Evolutionary conservation across 1,140 invertebrate species (phyloP).

Genomic region (Atopsyche davidsoni): DNA sequence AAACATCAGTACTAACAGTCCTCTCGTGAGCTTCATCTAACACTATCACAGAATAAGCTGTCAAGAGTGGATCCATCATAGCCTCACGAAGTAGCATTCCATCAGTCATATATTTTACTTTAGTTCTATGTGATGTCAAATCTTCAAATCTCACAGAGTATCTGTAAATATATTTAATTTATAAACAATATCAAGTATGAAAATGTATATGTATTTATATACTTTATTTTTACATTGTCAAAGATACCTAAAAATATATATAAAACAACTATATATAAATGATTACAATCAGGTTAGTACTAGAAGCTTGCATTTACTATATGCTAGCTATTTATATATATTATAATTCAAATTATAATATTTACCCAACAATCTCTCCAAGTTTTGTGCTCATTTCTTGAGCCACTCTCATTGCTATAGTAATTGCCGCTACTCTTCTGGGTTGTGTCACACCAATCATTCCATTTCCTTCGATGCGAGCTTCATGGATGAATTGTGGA

Average conservation of each 20-base stretch:
- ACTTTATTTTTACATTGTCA: neutral
- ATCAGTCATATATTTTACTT: constrained; percentile 88
- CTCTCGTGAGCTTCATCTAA: constrained; percentile 95
- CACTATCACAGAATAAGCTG: constrained; percentile 78
- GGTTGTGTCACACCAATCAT: constrained; percentile 88
- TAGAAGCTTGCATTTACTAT: too few relatives aligned
- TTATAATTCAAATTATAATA: constrained; percentile 4
- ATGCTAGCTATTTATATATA: too few relatives aligned
- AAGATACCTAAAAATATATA: neutral
- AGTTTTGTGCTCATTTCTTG: constrained; percentile 71
- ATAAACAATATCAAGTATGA: neutral
- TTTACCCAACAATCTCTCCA: constrained; percentile 81
- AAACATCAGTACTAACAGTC: constrained; percentile 86
- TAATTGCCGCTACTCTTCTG: constrained; percentile 82
- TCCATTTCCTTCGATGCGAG: constrained; percentile 70
- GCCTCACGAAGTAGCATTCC: constrained; percentile 91
- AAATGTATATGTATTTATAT: neutral
- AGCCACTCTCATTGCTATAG: constrained; percentile 78
- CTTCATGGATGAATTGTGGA: constrained; percentile 88
- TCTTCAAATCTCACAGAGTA: constrained; percentile 92
- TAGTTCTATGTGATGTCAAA: constrained; percentile 65
- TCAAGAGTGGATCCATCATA: constrained; percentile 63
- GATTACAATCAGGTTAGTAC: constrained; percentile 11
- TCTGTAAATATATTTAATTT: constrained; percentile 38
- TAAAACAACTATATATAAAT: constrained; percentile 2